Evolutionary conservation across 2,113 vertebrate genomes (phyloP).

Genomic region (Etia nguti): DNA sequence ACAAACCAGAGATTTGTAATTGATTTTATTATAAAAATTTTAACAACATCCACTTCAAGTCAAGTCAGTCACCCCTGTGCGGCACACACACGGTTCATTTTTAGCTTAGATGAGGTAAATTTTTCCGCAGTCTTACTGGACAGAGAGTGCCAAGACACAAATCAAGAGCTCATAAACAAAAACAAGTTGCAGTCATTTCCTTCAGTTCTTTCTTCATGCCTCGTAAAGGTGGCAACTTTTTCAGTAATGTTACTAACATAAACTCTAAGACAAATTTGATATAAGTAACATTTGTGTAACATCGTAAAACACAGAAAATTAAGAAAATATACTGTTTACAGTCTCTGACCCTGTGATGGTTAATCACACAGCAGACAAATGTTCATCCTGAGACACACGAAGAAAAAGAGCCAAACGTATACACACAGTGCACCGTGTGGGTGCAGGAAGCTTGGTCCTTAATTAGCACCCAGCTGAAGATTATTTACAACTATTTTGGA

Average conservation of each 20-base stretch:
- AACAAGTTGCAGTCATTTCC: background rate
- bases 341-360: background rate
- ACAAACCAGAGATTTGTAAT: background rate
- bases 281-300: background rate
- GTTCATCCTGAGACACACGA: background rate
- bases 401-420: background rate
- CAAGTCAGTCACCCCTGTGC: background rate
- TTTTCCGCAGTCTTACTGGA: background rate
- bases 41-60: background rate
- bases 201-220: background rate
- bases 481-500: background rate
- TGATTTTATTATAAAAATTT: conserved; percentile 18
- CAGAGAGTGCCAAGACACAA: background rate
- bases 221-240: background rate
- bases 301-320: background rate
- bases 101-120: conserved; percentile 10
- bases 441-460: background rate
- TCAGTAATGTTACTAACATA: background rate
- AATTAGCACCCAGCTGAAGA: background rate
- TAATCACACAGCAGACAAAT: background rate
- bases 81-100: background rate
- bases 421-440: background rate
- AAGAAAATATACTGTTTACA: background rate
- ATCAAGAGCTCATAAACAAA: background rate
- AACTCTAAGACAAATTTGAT: background rate